phyloP scores from a whole-genome alignment of 1,140 invertebrate species.

The Diachasma alloeum region DNA sequence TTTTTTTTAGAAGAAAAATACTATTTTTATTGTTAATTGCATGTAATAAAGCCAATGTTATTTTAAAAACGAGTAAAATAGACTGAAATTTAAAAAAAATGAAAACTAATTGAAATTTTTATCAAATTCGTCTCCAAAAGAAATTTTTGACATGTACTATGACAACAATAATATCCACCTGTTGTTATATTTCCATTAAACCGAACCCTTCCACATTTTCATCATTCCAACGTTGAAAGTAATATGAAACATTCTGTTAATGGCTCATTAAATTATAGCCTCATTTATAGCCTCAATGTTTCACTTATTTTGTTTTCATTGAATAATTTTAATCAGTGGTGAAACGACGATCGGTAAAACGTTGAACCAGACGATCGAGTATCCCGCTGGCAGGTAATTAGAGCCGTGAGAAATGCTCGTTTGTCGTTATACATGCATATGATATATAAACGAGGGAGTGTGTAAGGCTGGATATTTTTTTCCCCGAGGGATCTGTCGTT shows the following conservation, averaged over 20 bases:
- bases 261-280: background rate
- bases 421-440: conserved; percentile 14
- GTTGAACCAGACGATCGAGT: conserved; percentile 19
- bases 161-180: background rate
- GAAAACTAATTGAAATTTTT: no score
- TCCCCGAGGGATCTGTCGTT: background rate
- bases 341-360: conserved; percentile 3
- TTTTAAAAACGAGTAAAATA: no score
- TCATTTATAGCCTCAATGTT: background rate
- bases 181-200: background rate
- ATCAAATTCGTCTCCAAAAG: no score
- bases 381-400: conserved; percentile 26
- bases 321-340: conserved; percentile 7
- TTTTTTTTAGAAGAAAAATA: no score
- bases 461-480: background rate
- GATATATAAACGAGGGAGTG: conserved; percentile 7
- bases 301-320: background rate
- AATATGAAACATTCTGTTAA: background rate
- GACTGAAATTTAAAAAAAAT: no score
- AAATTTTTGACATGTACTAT: no score
- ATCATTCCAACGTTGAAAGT: background rate
- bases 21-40: no score
- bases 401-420: conserved; percentile 26
- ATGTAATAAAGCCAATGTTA: no score
- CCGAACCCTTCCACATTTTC: background rate